Evolutionary conservation across 2,888 invertebrate genomes (phyloP), one percentile per base, ranked within the genome.

Genomic region (Cataglyphis livida): DNA sequence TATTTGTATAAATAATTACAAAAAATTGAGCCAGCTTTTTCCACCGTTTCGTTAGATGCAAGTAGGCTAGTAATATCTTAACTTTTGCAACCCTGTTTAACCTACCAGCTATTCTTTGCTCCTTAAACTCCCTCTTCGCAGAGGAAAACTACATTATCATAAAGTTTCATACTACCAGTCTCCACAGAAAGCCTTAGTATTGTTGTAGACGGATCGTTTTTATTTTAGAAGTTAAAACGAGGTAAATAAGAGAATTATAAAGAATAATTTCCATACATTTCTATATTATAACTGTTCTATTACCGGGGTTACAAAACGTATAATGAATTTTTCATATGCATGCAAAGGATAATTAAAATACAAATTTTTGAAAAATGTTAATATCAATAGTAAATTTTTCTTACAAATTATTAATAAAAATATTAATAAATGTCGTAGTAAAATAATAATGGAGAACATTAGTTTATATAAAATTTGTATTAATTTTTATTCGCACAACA

Each of bases 71-170:
- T 88, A 82, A 82, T 86, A 85, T 88, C 83, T 88, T 82, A 87
- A 88, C 85, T 88, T 88, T 85, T 76, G 81, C 87, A 57, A 76
- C 81, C 82, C 41, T n/a, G 35, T 79, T 64, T 48, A 41, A 32
- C 81, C 66, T 48, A 41, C 74, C 41, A 64, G 54, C 57, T n/a
- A 71, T 70, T 81, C 64, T 54, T 71, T 75, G 41, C 25, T 81
- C 70, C 32, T 85, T 84, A 88, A 88, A 86, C 83, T 87, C 85
- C 79, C 78, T 88, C 85, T 85, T 79, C 87, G 68, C 78, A 75
- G 71, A 3, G 48, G 78, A 82, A 87, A 90, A 86, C 85, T 84
- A 75, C 88, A 83, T 89, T 89, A 88, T 88, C 89, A 87, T 89
- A 89, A 89, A 89, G 89, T 89, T 89, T 86, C 82, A 85, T 83